Conservation (phyloP, 2,113 vertebrate genomes). For the Ciconia boyciana region DNA sequence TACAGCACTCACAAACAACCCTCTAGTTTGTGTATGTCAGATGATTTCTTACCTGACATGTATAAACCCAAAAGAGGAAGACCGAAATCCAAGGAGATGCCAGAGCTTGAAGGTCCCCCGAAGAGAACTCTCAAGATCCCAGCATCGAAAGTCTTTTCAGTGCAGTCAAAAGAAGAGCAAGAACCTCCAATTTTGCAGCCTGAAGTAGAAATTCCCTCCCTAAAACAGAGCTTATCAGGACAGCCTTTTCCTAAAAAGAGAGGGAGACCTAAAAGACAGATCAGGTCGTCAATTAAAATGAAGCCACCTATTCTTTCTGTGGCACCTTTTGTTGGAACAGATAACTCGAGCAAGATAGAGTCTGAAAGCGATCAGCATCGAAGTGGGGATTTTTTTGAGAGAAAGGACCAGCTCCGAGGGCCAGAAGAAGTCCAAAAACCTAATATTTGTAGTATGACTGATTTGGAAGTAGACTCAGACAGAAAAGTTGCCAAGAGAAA, state of each 20-base stretch:
- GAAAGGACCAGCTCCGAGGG: conserved; percentile 67
- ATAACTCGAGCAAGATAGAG: conserved; percentile 64
- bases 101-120: conserved; percentile 86
- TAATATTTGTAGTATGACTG: conserved; percentile 64
- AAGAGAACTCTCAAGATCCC: conserved; percentile 84
- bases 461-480: conserved; percentile 76
- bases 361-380: conserved; percentile 64
- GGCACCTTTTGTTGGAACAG: conserved; percentile 75
- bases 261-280: conserved; percentile 88
- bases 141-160: conserved; percentile 89
- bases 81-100: conserved; percentile 92
- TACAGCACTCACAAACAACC: conserved; percentile 71
- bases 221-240: conserved; percentile 71
- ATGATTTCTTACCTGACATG: conserved; percentile 71
- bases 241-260: conserved; percentile 85
- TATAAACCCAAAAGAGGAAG: conserved; percentile 85
- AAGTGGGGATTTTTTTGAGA: conserved; percentile 72
- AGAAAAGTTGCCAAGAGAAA: conserved; percentile 81
- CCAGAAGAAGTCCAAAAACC: conserved; percentile 70
- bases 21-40: conserved; percentile 65
- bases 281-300: conserved; percentile 79
- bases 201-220: conserved; percentile 83
- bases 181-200: conserved; percentile 95
- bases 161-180: conserved; percentile 89
- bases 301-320: conserved; percentile 75